Evolutionary conservation across 2,797 vertebrate species (phyloP).

Genomic region (Hydrolagus colliei): DNA sequence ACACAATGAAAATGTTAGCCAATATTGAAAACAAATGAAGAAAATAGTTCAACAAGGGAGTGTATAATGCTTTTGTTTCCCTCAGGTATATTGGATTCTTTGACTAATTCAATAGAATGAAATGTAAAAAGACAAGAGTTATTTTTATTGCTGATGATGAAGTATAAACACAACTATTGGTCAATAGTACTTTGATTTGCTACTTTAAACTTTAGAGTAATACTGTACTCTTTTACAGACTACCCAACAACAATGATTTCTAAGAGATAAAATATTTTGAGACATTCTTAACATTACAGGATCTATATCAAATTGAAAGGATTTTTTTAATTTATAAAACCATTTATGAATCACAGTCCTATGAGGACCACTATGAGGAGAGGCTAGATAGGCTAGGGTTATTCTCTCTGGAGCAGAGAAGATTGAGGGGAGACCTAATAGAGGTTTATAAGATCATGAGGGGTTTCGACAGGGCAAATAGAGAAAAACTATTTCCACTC

Average conservation of each 20-base stretch:
- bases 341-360: too few relatives aligned
- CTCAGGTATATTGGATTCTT: background rate
- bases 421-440: too few relatives aligned
- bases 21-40: slow-evolving; percentile 8
- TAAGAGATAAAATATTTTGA: background rate
- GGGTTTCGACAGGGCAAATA: too few relatives aligned
- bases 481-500: too few relatives aligned
- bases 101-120: background rate
- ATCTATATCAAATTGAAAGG: too few relatives aligned
- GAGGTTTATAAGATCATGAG: too few relatives aligned
- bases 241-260: slow-evolving; percentile 4
- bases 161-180: slow-evolving; percentile 16
- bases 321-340: too few relatives aligned
- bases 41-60: background rate
- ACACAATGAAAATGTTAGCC: slow-evolving; percentile 1
- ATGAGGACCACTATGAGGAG: too few relatives aligned
- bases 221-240: background rate
- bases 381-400: too few relatives aligned
- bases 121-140: background rate
- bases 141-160: slow-evolving; percentile 18
- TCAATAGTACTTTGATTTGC: slow-evolving; percentile 4
- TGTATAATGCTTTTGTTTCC: background rate
- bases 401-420: too few relatives aligned
- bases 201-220: slow-evolving; percentile 15
- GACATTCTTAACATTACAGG: too few relatives aligned